A percentile compares a stretch with the other conserved stretches of the same genome.
Conservation (phyloP, 2,113 vertebrate genomes). For the Haemorhous mexicanus region DNA sequence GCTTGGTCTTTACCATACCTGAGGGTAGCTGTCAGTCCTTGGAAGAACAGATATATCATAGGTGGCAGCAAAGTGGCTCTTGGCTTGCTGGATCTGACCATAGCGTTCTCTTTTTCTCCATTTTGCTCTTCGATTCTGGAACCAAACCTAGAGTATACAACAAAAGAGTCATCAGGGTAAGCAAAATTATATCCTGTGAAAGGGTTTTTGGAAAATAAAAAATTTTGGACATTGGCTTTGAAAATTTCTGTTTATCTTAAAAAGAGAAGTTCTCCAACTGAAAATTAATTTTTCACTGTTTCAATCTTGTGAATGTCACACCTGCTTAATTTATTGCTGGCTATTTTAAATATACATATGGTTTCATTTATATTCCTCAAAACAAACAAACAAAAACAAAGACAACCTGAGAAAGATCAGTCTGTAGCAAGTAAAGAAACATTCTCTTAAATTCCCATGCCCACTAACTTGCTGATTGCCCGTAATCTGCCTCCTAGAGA, state of each 20-base stretch:
- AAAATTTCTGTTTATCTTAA: not conserved
- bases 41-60: slow-evolving; percentile 95
- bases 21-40: slow-evolving; percentile 91
- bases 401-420: not conserved
- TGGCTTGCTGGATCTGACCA: slow-evolving; percentile 96
- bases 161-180: not conserved
- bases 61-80: slow-evolving; percentile 92
- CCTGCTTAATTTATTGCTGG: not conserved
- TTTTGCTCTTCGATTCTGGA: slow-evolving; percentile 97
- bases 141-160: slow-evolving; percentile 86
- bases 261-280: not conserved
- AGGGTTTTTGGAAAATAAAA: not conserved
- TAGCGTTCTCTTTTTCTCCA: slow-evolving; percentile 98
- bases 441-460: not conserved
- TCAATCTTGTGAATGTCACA: not conserved
- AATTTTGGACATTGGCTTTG: not conserved
- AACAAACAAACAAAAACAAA: not conserved
- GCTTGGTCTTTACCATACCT: slow-evolving; percentile 75
- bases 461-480: not conserved
- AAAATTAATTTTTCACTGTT: not conserved
- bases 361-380: not conserved
- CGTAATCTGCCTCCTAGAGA: not conserved
- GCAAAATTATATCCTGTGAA: not conserved
- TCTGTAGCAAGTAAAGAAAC: not conserved
- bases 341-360: not conserved